These are phyloP conservation scores for Hyppa rectilinea DNA, from an alignment of 2,888 invertebrate genomes.

Conservation along the genomic window DNA sequence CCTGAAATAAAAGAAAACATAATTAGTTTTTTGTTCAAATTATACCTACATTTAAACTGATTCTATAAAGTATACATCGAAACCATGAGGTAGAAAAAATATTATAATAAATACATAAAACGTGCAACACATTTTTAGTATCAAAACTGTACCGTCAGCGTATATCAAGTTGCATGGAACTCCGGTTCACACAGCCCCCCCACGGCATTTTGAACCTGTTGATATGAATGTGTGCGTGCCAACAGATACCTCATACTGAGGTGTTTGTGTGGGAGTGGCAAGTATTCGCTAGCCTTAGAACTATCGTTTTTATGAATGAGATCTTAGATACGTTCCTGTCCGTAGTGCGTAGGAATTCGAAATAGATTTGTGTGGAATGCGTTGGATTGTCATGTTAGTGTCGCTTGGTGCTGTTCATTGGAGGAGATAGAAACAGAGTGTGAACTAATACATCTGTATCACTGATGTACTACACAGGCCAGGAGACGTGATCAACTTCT, in stretches of 20 bases:
- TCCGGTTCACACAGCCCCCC: slow-evolving; percentile 81
- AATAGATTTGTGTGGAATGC: slow-evolving; percentile 41
- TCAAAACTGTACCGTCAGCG: slow-evolving; percentile 69
- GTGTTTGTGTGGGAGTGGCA: slow-evolving; percentile 70
- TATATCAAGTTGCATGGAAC: slow-evolving; percentile 65
- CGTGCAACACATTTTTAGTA: slow-evolving; percentile 54
- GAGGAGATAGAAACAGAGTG: neutral
- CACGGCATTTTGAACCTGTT: slow-evolving; percentile 79
- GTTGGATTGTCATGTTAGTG: neutral
- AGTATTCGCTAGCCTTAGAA: slow-evolving; percentile 62
- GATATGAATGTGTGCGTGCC: slow-evolving; percentile 64
- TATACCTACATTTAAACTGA: neutral
- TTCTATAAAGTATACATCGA: neutral
- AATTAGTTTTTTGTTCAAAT: neutral
- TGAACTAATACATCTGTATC: neutral
- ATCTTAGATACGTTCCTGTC: slow-evolving; percentile 34
- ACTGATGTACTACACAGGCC: too few relatives aligned
- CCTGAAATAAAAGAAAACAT: slow-evolving; percentile 53
- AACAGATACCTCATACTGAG: slow-evolving; percentile 63
- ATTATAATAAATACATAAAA: neutral
- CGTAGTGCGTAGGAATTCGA: slow-evolving; percentile 36
- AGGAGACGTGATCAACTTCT: too few relatives aligned
- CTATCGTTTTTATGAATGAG: slow-evolving; percentile 69
- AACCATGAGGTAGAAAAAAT: neutral
- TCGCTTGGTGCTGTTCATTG: slow-evolving; percentile 1